phyloP scores from a whole-genome alignment of 2,888 invertebrate genomes.

The Incurvaria masculella region DNA sequence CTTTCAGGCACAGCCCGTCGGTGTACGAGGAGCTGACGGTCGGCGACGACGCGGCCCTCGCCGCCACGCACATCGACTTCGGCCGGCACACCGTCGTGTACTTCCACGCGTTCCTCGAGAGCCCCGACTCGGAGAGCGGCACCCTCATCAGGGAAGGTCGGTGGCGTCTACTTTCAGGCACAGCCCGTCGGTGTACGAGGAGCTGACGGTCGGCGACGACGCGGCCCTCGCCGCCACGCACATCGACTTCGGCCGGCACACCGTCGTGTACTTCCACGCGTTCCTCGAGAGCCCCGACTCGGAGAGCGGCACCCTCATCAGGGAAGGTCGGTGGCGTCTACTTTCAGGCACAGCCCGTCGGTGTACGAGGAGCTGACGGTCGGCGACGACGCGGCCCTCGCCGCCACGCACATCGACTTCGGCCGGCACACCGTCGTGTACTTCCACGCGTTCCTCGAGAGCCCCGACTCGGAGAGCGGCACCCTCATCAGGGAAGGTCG shows the following conservation, averaged over 20 bases:
- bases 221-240: conserved; percentile 52
- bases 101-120: conserved; percentile 64
- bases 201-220: conserved; percentile 48
- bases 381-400: conserved; percentile 51
- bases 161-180: no score
- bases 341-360: conserved; percentile 54
- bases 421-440: conserved; percentile 55
- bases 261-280: conserved; percentile 60
- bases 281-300: conserved; percentile 59
- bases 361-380: conserved; percentile 42
- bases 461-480: conserved; percentile 52
- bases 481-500: conserved; percentile 52
- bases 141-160: conserved; percentile 52
- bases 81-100: conserved; percentile 55
- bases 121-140: conserved; percentile 52
- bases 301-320: conserved; percentile 49
- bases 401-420: conserved; percentile 58
- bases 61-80: conserved; percentile 58
- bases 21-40: conserved; percentile 42
- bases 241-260: conserved; percentile 56
- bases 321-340: conserved; percentile 58
- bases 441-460: conserved; percentile 64
- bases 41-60: conserved; percentile 51
- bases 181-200: conserved; percentile 52
- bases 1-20: conserved; percentile 54